Evolutionary conservation across 2,113 vertebrate genomes (phyloP).

Genomic region (Phalacrocorax aristotelis): DNA sequence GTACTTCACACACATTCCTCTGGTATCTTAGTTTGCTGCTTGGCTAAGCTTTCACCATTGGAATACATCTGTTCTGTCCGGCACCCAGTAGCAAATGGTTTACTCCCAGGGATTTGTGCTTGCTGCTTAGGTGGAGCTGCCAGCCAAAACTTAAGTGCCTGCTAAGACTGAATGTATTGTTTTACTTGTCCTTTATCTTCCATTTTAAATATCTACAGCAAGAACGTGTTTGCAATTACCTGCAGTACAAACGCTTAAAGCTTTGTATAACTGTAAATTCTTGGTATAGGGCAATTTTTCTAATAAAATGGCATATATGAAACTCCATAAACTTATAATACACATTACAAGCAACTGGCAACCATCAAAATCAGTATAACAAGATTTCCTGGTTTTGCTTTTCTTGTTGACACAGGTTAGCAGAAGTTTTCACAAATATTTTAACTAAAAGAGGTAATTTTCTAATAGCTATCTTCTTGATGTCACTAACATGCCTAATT

Average conservation of each 20-base stretch:
- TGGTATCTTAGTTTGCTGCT: neutral
- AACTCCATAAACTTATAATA: neutral
- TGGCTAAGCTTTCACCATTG: neutral
- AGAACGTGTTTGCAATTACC: fast-evolving
- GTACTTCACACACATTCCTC: neutral
- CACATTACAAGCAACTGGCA: neutral
- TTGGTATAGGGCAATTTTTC: neutral
- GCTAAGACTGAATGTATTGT: fast-evolving
- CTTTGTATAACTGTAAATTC: neutral
- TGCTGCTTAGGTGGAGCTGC: neutral
- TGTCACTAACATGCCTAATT: neutral
- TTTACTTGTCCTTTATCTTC: neutral
- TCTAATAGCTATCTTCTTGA: neutral
- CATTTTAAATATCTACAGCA: neutral
- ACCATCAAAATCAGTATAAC: neutral
- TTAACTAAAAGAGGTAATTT: neutral
- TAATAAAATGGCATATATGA: neutral
- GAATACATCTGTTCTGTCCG: neutral
- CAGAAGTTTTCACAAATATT: neutral
- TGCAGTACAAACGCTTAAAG: fast-evolving
- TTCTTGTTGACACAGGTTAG: neutral
- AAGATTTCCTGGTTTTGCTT: neutral
- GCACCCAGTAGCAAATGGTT: neutral
- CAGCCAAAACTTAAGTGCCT: neutral
- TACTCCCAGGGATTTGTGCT: fast-evolving